Conservation (phyloP, 2,113 vertebrate species). For the Melospiza melodia region DNA sequence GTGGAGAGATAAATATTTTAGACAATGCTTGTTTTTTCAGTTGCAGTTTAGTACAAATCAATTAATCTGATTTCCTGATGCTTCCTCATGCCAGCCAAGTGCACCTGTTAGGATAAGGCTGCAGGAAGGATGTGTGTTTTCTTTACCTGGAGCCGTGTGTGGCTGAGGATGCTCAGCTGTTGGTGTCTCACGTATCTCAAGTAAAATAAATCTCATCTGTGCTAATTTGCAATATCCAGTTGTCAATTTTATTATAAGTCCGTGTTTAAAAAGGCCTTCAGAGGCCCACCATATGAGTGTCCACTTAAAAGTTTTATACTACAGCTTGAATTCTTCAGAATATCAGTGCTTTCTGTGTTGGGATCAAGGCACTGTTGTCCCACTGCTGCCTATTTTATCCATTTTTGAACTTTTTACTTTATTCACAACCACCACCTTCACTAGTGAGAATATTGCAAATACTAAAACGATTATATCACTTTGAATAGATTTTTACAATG, state of each 20-base stretch:
- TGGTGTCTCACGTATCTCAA: not conserved
- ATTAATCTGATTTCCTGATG: not conserved
- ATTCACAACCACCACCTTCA: not conserved
- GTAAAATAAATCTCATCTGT: not conserved
- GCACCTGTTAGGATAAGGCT: not conserved
- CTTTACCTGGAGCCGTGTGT: not conserved
- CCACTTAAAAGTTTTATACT: not conserved
- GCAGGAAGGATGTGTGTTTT: not conserved
- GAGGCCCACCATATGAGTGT: not conserved
- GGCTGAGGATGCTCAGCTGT: not conserved
- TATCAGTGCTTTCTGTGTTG: not conserved
- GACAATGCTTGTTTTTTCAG: not conserved
- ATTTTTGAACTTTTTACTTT: not conserved
- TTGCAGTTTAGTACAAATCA: not conserved
- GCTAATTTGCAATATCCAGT: not conserved
- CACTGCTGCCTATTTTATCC: not conserved
- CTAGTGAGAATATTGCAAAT: not conserved
- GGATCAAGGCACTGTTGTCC: not conserved
- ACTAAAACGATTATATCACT: not conserved
- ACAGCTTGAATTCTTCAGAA: not conserved
- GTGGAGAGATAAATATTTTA: not conserved
- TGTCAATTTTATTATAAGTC: not conserved
- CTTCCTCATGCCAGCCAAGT: not conserved
- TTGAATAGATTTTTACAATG: not conserved
- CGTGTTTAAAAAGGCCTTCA: not conserved